phyloP scores from a whole-genome alignment of 2,888 invertebrate species.

The Drosophila kuntzei region DNA sequence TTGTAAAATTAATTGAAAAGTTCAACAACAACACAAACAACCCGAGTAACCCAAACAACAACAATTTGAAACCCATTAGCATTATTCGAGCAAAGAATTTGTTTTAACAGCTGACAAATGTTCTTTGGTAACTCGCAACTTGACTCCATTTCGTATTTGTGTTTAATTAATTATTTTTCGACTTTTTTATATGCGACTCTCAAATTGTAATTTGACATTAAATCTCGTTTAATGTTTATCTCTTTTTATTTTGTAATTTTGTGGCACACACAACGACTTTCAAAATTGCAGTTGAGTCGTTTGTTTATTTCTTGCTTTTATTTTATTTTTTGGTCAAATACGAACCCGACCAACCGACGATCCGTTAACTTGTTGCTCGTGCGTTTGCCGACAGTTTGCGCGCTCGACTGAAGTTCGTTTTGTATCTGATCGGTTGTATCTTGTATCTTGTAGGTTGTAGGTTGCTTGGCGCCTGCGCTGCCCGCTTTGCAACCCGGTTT shows the following conservation, averaged over 20 bases:
- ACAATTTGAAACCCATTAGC: slow-evolving; percentile 62
- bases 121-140: slow-evolving; percentile 25
- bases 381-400: slow-evolving; percentile 46
- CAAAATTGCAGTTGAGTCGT: slow-evolving; percentile 47
- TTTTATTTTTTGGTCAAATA: slow-evolving; percentile 3
- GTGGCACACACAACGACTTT: slow-evolving; percentile 35
- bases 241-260: slow-evolving; percentile 8
- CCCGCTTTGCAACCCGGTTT: slow-evolving; percentile 28
- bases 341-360: slow-evolving; percentile 12
- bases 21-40: slow-evolving; percentile 38
- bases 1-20: slow-evolving; percentile 77
- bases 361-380: slow-evolving; percentile 17
- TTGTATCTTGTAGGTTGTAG: background rate
- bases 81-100: slow-evolving; percentile 61
- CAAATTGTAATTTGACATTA: slow-evolving; percentile 56
- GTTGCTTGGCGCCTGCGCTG: slow-evolving; percentile 41
- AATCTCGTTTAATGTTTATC: slow-evolving; percentile 37
- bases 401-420: slow-evolving; percentile 61
- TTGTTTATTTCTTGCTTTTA: background rate
- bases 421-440: slow-evolving; percentile 12
- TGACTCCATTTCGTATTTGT: slow-evolving; percentile 38
- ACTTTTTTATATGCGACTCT: slow-evolving; percentile 35
- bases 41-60: background rate
- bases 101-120: slow-evolving; percentile 76
- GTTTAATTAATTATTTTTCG: slow-evolving; percentile 52